Evolutionary conservation across 2,797 vertebrate genomes (phyloP), one percentile per base, ranked within the genome.

Genomic region (Gambusia yucatana): DNA sequence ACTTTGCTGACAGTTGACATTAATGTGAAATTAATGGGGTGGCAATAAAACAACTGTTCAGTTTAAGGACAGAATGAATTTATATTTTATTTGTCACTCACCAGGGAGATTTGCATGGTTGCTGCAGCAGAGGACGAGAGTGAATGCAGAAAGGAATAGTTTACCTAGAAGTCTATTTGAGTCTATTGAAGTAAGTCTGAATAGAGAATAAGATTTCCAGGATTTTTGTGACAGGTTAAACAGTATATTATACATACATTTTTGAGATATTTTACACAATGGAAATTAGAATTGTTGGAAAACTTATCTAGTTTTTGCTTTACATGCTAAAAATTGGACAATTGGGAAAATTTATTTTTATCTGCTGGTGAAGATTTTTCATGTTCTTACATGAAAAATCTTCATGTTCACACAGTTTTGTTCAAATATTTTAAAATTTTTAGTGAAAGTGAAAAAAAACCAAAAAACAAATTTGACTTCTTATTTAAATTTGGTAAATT

Each of bases 1-100:
- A 72, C 75, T 74, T 33, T 63, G 6, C 57, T 65, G 75, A 78
- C 75, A 48, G 43, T 33, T 63, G 28, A 50, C 13, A 43, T 52
- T 43, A 46, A 48, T 70, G 50, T 75, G 43, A 41, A 48, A n/a
- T 41, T 75, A 57, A 57, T 71, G 30, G 41, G 33, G 48, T 52
- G 47, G 71, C 65, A 73, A 50, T 43, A 6, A 25, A 67, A 55
- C 20, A n/a, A 52, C 55, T 59, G 69, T 61, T 72, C 20, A 63
- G 13, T 43, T 25, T 33, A 28, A 72, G 28, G 33, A 46, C 14
- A 44, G 25, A 65, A 63, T 63, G 30, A 63, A 65, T 22, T 65
- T 39, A 39, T 70, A 13, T 44, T 70, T 44, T 25, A 59, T 59
- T 59, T 59, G 57, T 70, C 67, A 44, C 67, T 70, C 25, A 70